phyloP scores from a whole-genome alignment of 1,140 invertebrate genomes.

The Scaptomyza hsui region DNA sequence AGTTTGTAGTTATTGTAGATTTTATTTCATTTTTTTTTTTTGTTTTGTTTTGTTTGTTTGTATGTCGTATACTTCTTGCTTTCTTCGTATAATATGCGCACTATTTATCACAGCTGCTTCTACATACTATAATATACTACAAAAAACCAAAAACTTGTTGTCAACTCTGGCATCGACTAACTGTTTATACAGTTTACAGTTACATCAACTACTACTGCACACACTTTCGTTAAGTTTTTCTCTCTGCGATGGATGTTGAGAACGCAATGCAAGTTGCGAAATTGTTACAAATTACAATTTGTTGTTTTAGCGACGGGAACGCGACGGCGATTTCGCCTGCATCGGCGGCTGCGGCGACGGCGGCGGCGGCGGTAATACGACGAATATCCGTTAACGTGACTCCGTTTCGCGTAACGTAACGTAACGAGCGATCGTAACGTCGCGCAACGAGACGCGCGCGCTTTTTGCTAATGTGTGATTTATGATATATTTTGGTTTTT shows the following conservation, averaged over 20 bases:
- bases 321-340: constrained; percentile 10
- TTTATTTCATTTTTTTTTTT: constrained; percentile 22
- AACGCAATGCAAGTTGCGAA: constrained; percentile 17
- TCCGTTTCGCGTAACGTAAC: constrained; percentile 45
- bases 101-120: constrained; percentile 84
- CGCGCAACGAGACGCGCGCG: constrained; percentile 44
- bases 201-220: not conserved
- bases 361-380: constrained; percentile 15
- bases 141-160: constrained; percentile 40
- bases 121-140: constrained; percentile 73
- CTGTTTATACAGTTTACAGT: constrained; percentile 14
- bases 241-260: constrained; percentile 23
- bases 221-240: constrained; percentile 5
- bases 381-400: constrained; percentile 27
- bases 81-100: constrained; percentile 78
- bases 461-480: constrained; percentile 30
- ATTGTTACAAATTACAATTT: constrained; percentile 20
- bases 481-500: not conserved
- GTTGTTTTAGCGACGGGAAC: constrained; percentile 60
- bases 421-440: constrained; percentile 46
- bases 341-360: constrained; percentile 13
- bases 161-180: constrained; percentile 21
- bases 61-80: constrained; percentile 58
- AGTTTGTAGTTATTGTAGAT: constrained; percentile 14
- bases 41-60: constrained; percentile 22